Percentiles rank a stretch among this genome's conserved stretches.
Conservation (phyloP, 2,797 vertebrate genomes). For the Hydrolagus colliei region DNA sequence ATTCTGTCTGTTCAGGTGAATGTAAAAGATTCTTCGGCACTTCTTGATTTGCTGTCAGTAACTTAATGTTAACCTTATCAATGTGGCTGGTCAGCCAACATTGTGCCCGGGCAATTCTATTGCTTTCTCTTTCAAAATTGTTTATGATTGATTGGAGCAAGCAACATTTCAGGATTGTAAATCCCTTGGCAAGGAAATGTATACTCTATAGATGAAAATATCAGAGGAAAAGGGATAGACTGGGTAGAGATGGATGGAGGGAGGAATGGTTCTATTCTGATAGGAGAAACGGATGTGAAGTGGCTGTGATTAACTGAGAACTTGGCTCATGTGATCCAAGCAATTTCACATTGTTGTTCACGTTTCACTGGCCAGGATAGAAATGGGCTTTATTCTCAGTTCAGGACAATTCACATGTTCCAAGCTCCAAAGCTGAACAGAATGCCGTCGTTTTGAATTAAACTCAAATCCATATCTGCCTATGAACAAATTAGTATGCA, state of each 20-base stretch:
- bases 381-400: conserved; percentile 7
- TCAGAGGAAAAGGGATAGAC: too few relatives aligned
- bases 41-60: too few relatives aligned
- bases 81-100: too few relatives aligned
- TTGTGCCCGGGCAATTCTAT: too few relatives aligned
- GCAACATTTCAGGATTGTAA: too few relatives aligned
- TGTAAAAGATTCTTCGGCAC: too few relatives aligned
- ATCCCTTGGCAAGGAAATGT: too few relatives aligned
- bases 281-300: not conserved
- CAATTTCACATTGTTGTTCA: conserved; percentile 9
- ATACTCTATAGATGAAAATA: too few relatives aligned
- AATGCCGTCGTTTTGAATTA: not conserved
- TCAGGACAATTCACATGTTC: not conserved
- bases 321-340: conserved; percentile 7
- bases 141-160: too few relatives aligned
- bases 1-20: too few relatives aligned
- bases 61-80: too few relatives aligned
- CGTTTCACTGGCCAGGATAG: not conserved
- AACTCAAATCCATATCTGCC: not conserved
- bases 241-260: not conserved
- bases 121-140: too few relatives aligned
- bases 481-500: not conserved
- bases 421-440: not conserved
- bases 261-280: not conserved
- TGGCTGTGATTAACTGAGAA: conserved; percentile 18